Evolutionary conservation across 2,888 invertebrate species (phyloP).

Genomic region (Crocallis elinguaria): DNA sequence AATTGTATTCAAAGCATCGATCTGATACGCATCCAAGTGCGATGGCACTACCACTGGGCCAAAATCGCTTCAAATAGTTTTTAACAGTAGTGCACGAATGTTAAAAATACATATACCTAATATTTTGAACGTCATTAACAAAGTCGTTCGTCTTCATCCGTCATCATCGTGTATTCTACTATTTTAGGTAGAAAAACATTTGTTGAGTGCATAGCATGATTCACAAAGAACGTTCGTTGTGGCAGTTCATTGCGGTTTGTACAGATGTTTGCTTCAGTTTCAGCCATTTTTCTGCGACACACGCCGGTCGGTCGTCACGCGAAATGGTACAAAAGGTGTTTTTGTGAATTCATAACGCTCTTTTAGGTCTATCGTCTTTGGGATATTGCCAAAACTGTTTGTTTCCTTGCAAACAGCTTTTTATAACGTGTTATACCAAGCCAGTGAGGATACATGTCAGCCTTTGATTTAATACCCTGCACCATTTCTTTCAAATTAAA

Average conservation of each 20-base stretch:
- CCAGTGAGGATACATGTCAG: no score
- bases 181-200: slow-evolving; percentile 6
- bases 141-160: slow-evolving; percentile 23
- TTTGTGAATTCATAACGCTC: slow-evolving; percentile 8
- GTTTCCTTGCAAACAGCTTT: no score
- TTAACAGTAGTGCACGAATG: no score
- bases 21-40: no score
- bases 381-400: slow-evolving; percentile 5
- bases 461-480: no score
- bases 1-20: no score
- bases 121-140: slow-evolving; percentile 2
- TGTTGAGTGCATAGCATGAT: slow-evolving; percentile 9
- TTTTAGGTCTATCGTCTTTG: slow-evolving; percentile 4
- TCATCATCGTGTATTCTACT: slow-evolving; percentile 12
- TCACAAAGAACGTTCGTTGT: slow-evolving; percentile 15
- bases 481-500: no score
- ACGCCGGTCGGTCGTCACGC: slow-evolving; percentile 5
- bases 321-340: slow-evolving; percentile 24
- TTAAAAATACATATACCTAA: neutral
- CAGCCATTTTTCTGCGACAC: slow-evolving; percentile 9
- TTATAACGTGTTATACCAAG: no score
- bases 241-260: slow-evolving; percentile 10
- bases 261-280: slow-evolving; percentile 20
- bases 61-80: no score
- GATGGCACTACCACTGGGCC: no score